These are phyloP conservation scores for Aleiodes sp. DNA, from an alignment of 1,140 invertebrate species.

Conservation along the genomic window DNA sequence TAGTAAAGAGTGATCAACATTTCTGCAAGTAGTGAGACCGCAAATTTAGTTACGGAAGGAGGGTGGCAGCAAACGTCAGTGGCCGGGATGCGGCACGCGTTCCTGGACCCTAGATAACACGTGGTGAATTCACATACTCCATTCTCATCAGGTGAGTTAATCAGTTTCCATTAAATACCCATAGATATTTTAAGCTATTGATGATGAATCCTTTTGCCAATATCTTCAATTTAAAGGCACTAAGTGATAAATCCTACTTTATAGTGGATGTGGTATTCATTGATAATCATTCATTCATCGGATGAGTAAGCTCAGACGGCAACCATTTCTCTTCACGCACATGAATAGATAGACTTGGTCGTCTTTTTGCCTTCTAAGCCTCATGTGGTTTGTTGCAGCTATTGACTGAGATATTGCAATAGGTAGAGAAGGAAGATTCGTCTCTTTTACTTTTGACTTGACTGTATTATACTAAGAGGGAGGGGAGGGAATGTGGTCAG, in stretches of 20 bases:
- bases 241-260: no score
- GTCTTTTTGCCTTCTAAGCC: not conserved
- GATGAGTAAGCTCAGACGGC: no score
- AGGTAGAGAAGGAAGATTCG: constrained; percentile 2
- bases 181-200: no score
- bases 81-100: constrained; percentile 64
- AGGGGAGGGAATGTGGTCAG: constrained; percentile 18
- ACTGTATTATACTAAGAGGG: constrained; percentile 4
- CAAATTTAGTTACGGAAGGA: constrained; percentile 34
- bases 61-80: constrained; percentile 35
- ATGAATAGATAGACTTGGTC: not conserved
- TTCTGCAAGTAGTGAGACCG: not conserved
- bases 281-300: no score
- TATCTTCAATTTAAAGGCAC: no score
- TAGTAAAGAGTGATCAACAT: not conserved
- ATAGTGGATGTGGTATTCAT: no score
- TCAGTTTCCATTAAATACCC: not conserved
- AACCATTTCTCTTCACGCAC: no score
- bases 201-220: no score
- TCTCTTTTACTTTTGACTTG: constrained; percentile 4
- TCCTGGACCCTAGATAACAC: constrained; percentile 61
- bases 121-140: constrained; percentile 59
- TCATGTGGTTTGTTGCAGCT: not conserved
- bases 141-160: constrained; percentile 57
- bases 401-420: not conserved